Evolutionary conservation across 2,797 vertebrate genomes (phyloP), one percentile per base, ranked within the genome.

Genomic region (Iguana delicatissima): DNA sequence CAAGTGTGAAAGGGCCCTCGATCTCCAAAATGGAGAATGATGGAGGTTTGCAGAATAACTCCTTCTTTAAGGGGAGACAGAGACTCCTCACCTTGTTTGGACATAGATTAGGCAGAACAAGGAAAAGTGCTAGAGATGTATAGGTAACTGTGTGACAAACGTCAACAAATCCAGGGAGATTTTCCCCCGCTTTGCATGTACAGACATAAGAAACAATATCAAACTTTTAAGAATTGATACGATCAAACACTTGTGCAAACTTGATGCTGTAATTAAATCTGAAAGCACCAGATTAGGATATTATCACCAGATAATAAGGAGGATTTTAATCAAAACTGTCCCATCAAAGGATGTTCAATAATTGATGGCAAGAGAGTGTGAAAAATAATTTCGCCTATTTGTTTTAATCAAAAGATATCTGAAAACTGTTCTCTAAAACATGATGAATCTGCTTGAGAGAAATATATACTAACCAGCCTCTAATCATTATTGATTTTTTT

Each of bases 61-160:
- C 92, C 93, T 91, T 62, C 6, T 32, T 94, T 93, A 93, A 91
- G 42, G 95, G 91, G 91, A 86, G 93, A 92, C 42, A 85, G 57
- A 94, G 79, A 92, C 94, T 94, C 94, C 94, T 92, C 91, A 92
- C 93, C 16, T 6, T 12, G 81, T 88, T 94, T 90, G 92, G 94
- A 42, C 69, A 29, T 3, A 86, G 59, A 86, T 88, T 81, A 94
- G n/a, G 92, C 92, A 94, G 92, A 96, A 92, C 26, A 32, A 3
- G 0, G 88, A 81, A 89, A 95, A 89, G 86, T 50, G 6, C 76
- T n/a, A 79, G 50, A 92, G 84, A 20, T 55, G 24, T 67, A 50
- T 91, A 94, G 59, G n/a, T 18, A n/a, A 52, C 84, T 93, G 90
- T 92, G 92, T 94, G 88, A 20, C 88, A 92, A 13, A 90, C 73